Evolutionary conservation across 2,113 vertebrate genomes (phyloP), one percentile per base, ranked within the genome.

Genomic region (Marmota flaviventris): DNA sequence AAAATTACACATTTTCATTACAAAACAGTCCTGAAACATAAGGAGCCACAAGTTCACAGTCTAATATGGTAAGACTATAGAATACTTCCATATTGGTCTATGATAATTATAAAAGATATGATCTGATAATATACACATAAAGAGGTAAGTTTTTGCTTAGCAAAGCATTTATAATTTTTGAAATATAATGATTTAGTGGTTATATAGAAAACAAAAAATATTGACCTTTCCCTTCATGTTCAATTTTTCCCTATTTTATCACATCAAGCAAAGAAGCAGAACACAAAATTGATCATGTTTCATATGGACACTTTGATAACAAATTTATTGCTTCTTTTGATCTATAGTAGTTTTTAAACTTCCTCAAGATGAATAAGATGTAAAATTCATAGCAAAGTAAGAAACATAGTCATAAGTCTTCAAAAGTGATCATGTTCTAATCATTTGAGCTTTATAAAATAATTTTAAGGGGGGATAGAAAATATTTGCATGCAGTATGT

Each of bases 211-310:
- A 78, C 14, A 37, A 85, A 95, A 45, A 92, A 75, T 75, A 87
- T 34, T 76, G 29, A 22, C 2, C 48, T 82, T 81, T 76, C 29
- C 70, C 13, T 9, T 14, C 10, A 24, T 1, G 4, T 79, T 78
- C 48, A 32, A 25, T 77, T 76, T 81, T 83, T 85, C 51, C 10
- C 14, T 90, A 20, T 77, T 86, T 79, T 39, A 84, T 87, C 65
- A 69, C 24, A 72, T 34, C 14, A 11, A 94, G 10, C 29, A 89
- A 92, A 83, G 27, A 82, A 61, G 13, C 22, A 92, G 20, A 75
- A 73, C 20, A 85, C 29, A 95, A 69, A 65, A 37, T 42, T 63
- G 29, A 89, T 67, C 56, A 18, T n/a, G n/a, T 93, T 93, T 90
- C n/a, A 69, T 61, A 58, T n/a, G 32, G 3, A 91, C 65, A 85